Evolutionary conservation across 2,113 vertebrate genomes (phyloP).

Genomic region (Leuciscus idus): DNA sequence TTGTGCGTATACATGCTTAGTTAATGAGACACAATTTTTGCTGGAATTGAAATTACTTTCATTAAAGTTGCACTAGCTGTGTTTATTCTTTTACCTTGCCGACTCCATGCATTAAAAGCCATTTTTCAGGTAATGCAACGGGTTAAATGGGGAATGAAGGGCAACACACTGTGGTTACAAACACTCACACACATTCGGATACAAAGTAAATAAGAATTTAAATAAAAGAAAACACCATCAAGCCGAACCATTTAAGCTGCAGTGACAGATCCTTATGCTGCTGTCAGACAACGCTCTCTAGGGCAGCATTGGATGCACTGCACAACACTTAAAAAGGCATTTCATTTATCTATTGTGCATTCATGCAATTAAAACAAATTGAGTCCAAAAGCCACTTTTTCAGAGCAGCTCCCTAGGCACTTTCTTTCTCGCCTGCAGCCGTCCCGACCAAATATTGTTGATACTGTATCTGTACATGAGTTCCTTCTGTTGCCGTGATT

Average conservation of each 20-base stretch:
- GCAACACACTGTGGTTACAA: background rate
- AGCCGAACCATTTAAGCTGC: background rate
- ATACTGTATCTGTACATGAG: background rate
- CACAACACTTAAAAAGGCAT: background rate
- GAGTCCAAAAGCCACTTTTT: background rate
- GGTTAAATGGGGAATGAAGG: conserved; percentile 37
- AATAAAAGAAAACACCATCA: background rate
- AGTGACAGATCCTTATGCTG: background rate
- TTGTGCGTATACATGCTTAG: too few relatives aligned
- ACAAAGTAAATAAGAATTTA: background rate
- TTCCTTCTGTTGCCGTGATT: too few relatives aligned
- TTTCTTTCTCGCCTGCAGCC: background rate
- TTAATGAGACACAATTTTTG: conserved; percentile 2
- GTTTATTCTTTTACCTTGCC: background rate
- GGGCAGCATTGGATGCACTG: background rate
- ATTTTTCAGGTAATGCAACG: conserved; percentile 37
- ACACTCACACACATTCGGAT: background rate
- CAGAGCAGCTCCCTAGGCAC: background rate
- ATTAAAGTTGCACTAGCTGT: conserved; percentile 39
- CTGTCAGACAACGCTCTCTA: background rate
- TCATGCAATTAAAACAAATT: background rate
- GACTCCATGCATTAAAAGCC: conserved; percentile 4
- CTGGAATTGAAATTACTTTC: conserved; percentile 35
- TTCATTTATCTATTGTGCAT: background rate
- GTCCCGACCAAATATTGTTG: background rate